Conservation (phyloP, 2,113 vertebrate genomes). For the Psittacula cyanocephala region DNA sequence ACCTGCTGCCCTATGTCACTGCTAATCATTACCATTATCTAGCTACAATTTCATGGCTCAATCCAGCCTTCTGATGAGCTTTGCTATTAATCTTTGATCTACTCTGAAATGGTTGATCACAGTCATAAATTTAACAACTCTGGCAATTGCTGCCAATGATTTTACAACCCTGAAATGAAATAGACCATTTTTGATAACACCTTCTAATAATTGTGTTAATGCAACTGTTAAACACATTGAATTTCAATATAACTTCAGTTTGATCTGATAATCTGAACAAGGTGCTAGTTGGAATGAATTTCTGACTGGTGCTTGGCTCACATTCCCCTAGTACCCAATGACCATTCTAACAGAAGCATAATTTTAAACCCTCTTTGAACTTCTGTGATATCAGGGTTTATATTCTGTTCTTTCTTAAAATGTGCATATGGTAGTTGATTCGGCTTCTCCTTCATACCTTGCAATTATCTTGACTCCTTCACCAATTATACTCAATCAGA, state of each 20-base stretch:
- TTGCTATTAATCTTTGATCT: constrained; percentile 45
- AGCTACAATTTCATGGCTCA: background rate
- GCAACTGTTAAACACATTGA: background rate
- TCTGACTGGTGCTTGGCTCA: background rate
- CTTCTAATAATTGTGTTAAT: background rate
- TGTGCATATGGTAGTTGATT: background rate
- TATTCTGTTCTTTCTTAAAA: background rate
- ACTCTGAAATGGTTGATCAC: constrained; percentile 32
- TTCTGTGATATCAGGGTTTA: background rate
- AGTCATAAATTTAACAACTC: constrained; percentile 39
- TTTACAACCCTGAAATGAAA: constrained; percentile 17
- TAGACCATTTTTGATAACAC: constrained; percentile 2
- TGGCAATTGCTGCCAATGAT: background rate
- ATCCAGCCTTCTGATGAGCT: constrained; percentile 23
- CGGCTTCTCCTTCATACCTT: background rate
- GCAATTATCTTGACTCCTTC: constrained; percentile 29
- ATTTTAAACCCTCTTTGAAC: background rate
- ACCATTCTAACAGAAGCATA: background rate
- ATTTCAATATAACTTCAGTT: background rate
- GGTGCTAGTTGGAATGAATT: background rate
- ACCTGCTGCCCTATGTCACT: background rate
- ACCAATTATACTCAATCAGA: constrained; percentile 7
- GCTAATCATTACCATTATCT: background rate
- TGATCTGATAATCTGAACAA: background rate
- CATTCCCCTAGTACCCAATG: background rate